A percentile compares a stretch with the other conserved stretches of the same genome.
phyloP scores from a whole-genome alignment of 64 coral and sea anemone species.

The Actinia equina region DNA sequence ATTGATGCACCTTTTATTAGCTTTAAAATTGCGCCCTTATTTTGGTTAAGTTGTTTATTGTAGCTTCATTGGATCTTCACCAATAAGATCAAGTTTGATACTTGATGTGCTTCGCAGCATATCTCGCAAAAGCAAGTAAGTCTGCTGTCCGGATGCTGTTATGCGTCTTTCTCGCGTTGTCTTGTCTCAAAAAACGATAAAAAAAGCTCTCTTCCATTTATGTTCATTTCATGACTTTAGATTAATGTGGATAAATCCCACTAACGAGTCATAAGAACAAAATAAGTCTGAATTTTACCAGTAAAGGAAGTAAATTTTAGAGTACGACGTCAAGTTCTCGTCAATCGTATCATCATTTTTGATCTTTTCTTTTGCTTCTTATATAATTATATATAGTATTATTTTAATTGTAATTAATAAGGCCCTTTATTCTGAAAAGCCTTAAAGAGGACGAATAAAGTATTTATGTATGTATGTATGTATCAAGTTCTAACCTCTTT shows the following conservation, averaged over 20 bases:
- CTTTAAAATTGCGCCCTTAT: neutral
- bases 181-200: neutral
- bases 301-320: neutral
- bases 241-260: neutral
- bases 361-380: too few relatives aligned
- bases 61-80: neutral
- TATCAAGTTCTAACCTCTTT: neutral
- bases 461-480: too few relatives aligned
- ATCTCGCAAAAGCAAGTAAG: neutral
- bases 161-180: neutral
- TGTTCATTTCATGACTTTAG: too few relatives aligned
- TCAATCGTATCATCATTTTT: neutral
- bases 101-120: neutral
- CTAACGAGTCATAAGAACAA: neutral
- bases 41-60: neutral
- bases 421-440: too few relatives aligned
- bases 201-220: too few relatives aligned
- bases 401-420: too few relatives aligned
- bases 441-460: too few relatives aligned
- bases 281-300: neutral
- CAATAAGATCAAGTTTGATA: neutral
- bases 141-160: neutral
- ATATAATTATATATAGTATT: too few relatives aligned
- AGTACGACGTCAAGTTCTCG: neutral
- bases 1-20: neutral